Percentiles rank a stretch among this genome's conserved stretches.
phyloP scores from a whole-genome alignment of 1,140 invertebrate species.

The Babylonia areolata region DNA sequence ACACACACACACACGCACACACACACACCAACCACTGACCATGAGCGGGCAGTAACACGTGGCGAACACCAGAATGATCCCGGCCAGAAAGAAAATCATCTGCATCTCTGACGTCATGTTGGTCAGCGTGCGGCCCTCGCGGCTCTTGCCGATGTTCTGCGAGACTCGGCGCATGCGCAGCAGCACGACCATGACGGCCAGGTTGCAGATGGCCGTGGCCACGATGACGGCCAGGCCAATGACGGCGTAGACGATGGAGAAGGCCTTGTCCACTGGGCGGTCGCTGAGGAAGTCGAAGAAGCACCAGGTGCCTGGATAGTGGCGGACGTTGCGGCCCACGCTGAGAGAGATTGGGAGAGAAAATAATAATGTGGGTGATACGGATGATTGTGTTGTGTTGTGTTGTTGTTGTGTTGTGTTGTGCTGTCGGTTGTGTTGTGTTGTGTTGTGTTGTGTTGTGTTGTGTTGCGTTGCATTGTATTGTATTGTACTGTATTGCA shows the following conservation, averaged over 20 bases:
- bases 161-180: slow-evolving; percentile 60
- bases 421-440: no score
- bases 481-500: no score
- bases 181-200: slow-evolving; percentile 65
- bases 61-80: slow-evolving; percentile 75
- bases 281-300: slow-evolving; percentile 73
- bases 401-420: no score
- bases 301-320: slow-evolving; percentile 76
- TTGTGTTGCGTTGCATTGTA: no score
- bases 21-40: slow-evolving; percentile 49
- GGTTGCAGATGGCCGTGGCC: slow-evolving; percentile 68
- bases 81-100: slow-evolving; percentile 74
- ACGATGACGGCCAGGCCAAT: slow-evolving; percentile 65
- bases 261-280: slow-evolving; percentile 49
- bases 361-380: no score
- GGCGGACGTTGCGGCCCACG: slow-evolving; percentile 66
- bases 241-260: slow-evolving; percentile 65
- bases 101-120: slow-evolving; percentile 64
- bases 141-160: slow-evolving; percentile 47
- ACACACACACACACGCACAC: not conserved
- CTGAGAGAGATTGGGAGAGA: slow-evolving; percentile 36
- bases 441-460: no score
- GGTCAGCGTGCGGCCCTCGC: not conserved
- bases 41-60: slow-evolving; percentile 75
- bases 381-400: no score